Percentiles rank a stretch among this genome's conserved stretches.
Conservation (phyloP, 1,140 invertebrate genomes). For the Aphidius ervi region DNA sequence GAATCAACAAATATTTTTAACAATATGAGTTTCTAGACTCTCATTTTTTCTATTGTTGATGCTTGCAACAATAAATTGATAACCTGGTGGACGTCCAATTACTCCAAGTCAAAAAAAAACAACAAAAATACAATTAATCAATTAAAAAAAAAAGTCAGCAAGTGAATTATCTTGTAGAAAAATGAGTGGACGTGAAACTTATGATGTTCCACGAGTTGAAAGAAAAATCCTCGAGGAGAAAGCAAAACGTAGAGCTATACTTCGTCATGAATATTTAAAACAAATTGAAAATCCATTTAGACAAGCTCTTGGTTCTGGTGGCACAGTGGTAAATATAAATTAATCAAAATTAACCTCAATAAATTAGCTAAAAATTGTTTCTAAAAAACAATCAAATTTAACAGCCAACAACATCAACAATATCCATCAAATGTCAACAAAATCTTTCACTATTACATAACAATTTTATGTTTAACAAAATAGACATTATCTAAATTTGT, state of each 20-base stretch:
- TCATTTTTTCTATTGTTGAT: no score
- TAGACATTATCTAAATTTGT: constrained; percentile 24
- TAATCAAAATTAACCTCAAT: constrained; percentile 14
- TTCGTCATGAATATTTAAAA: constrained; percentile 67
- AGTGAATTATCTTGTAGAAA: not conserved
- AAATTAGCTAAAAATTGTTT: not conserved
- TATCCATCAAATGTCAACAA: not conserved
- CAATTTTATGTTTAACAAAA: constrained; percentile 4
- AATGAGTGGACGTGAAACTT: constrained; percentile 24
- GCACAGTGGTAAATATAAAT: constrained; percentile 56
- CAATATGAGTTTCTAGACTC: no score
- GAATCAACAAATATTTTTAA: no score
- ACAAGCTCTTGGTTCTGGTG: constrained; percentile 51
- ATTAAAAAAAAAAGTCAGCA: not conserved
- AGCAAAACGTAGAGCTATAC: constrained; percentile 52
- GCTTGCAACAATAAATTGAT: no score
- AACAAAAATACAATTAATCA: no score
- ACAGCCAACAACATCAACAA: no score
- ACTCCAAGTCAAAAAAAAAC: no score
- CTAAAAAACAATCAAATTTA: no score
- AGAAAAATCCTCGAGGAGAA: constrained; percentile 55
- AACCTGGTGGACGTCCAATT: no score
- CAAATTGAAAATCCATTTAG: constrained; percentile 63
- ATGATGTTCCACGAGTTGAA: constrained; percentile 33
- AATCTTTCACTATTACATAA: constrained; percentile 18